Evolutionary conservation across 2,113 vertebrate species (phyloP).

Genomic region (Castor canadensis): DNA sequence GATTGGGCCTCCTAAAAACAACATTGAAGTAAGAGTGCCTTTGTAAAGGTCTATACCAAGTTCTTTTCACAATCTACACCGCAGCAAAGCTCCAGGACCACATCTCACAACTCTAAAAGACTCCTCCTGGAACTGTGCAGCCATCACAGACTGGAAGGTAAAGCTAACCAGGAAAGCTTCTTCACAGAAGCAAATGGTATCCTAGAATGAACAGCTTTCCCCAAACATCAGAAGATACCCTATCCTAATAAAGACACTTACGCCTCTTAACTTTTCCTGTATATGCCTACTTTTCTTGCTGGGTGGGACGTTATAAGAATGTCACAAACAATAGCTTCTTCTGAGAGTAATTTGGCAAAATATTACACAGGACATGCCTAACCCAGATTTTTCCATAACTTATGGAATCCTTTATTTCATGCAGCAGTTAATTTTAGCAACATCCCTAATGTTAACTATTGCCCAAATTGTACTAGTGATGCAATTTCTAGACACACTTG

Average conservation of each 20-base stretch:
- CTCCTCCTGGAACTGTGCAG: background rate
- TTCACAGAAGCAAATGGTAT: background rate
- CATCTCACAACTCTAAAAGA: background rate
- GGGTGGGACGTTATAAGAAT: background rate
- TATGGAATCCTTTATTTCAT: background rate
- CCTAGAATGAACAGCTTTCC: background rate
- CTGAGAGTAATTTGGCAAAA: background rate
- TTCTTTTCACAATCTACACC: background rate
- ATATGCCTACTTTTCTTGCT: background rate
- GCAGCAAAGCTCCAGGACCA: background rate
- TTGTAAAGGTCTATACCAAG: background rate
- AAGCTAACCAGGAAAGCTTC: background rate
- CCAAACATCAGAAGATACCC: background rate
- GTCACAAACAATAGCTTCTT: background rate
- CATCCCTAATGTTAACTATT: background rate
- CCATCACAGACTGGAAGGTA: background rate
- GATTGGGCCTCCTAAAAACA: background rate
- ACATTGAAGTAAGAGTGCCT: background rate
- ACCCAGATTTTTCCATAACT: background rate
- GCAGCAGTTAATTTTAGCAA: background rate
- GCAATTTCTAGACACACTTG: background rate
- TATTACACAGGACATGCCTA: background rate
- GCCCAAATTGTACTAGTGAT: background rate
- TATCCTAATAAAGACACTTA: background rate
- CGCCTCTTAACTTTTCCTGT: background rate